phyloP scores from a whole-genome alignment of 2,113 vertebrate genomes.

The Mustela nigripes region DNA sequence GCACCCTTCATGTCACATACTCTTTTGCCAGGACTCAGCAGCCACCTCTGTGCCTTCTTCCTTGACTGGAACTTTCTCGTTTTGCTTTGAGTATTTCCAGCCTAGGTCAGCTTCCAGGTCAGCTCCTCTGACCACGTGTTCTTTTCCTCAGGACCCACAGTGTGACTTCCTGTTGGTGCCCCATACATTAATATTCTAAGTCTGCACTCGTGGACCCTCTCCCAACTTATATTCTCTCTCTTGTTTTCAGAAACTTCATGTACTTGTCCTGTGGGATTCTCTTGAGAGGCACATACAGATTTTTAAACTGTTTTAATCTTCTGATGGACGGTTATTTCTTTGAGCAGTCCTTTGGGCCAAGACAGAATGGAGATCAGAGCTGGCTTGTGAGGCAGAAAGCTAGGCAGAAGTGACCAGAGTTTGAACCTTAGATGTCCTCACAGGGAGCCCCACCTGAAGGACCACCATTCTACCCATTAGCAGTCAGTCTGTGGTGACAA shows the following conservation, averaged over 20 bases:
- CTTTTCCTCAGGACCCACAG: background rate
- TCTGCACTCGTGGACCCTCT: background rate
- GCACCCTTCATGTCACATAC: accelerated
- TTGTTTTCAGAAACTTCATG: background rate
- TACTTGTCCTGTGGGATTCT: background rate
- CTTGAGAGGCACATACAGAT: background rate
- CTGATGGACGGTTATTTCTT: background rate
- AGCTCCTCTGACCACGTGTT: background rate
- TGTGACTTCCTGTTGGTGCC: background rate
- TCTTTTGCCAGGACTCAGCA: background rate
- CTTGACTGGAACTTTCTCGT: background rate
- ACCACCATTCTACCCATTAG: background rate
- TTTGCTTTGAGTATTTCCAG: background rate
- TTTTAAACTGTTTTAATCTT: constrained; percentile 29
- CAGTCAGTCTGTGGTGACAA: background rate
- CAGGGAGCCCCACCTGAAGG: background rate
- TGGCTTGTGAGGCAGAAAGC: background rate
- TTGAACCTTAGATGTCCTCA: background rate
- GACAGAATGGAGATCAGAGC: background rate
- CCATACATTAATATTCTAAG: background rate
- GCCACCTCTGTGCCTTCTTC: background rate
- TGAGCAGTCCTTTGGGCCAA: background rate
- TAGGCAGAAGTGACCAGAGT: background rate
- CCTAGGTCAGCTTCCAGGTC: background rate
- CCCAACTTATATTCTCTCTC: background rate